Evolutionary conservation across 2,113 vertebrate genomes (phyloP).

Genomic region (Tetrao urogallus): DNA sequence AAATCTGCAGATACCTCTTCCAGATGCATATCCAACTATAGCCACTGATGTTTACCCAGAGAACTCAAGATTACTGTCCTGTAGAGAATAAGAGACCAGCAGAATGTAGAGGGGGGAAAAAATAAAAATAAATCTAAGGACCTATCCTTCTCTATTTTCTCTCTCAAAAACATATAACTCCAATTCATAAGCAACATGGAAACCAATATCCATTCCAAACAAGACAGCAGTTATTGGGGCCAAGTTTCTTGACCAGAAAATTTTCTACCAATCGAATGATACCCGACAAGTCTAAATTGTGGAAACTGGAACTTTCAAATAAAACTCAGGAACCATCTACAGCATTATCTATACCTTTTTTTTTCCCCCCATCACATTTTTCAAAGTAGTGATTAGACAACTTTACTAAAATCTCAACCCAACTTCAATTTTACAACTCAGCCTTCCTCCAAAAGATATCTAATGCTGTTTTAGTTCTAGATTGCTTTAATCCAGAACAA

Average conservation of each 20-base stretch:
- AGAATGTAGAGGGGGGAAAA: background rate
- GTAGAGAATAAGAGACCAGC: background rate
- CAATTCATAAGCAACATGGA: background rate
- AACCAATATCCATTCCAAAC: background rate
- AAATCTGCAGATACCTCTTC: background rate
- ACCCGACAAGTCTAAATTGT: conserved; percentile 12
- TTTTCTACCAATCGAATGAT: background rate
- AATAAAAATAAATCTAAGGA: background rate
- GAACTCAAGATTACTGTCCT: background rate
- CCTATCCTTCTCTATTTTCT: background rate
- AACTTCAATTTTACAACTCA: background rate
- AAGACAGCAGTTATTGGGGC: background rate
- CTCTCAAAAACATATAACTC: background rate
- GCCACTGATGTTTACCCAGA: background rate
- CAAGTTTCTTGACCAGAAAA: background rate
- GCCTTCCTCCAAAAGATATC: background rate
- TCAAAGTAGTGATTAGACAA: background rate
- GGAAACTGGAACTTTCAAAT: background rate
- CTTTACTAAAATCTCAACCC: background rate
- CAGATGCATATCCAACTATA: background rate
- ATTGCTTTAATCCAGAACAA: background rate
- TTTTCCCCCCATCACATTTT: background rate
- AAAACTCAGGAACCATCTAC: background rate
- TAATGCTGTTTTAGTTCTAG: background rate
- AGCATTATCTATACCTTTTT: background rate